phyloP scores from a whole-genome alignment of 2,113 vertebrate species.

The Mungos mungo region DNA sequence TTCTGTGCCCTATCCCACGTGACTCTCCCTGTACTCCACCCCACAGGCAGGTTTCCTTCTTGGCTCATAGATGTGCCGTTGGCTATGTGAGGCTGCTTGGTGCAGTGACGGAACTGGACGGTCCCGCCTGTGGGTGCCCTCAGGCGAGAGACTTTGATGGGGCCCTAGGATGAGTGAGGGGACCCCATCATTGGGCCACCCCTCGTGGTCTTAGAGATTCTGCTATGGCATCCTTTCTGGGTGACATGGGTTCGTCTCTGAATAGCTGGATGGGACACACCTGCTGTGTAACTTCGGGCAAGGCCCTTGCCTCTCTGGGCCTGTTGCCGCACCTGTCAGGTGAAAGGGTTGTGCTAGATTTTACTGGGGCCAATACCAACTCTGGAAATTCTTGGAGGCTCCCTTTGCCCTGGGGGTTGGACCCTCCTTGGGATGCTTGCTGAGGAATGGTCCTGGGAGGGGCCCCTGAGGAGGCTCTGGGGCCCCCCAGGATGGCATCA shows the following conservation, averaged over 20 bases:
- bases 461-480: not conserved
- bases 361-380: not conserved
- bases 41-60: not conserved
- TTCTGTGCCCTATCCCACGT: rapidly evolving
- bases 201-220: not conserved
- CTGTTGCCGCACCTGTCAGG: not conserved
- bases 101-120: no score
- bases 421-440: not conserved
- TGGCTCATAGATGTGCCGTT: not conserved
- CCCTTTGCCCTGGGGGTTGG: not conserved
- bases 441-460: no score
- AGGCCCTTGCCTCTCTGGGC: not conserved
- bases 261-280: no score
- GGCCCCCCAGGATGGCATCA: not conserved
- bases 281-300: not conserved
- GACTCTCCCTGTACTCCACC: not conserved
- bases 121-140: not conserved
- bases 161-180: not conserved
- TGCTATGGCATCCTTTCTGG: not conserved
- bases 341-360: rapidly evolving
- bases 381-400: not conserved
- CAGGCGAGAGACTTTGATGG: rapidly evolving
- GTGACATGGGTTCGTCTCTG: rapidly evolving
- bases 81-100: rapidly evolving
- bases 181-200: not conserved